These are phyloP conservation scores for Selenia dentaria DNA, from an alignment of 2,888 invertebrate species.

Conservation along the genomic window DNA sequence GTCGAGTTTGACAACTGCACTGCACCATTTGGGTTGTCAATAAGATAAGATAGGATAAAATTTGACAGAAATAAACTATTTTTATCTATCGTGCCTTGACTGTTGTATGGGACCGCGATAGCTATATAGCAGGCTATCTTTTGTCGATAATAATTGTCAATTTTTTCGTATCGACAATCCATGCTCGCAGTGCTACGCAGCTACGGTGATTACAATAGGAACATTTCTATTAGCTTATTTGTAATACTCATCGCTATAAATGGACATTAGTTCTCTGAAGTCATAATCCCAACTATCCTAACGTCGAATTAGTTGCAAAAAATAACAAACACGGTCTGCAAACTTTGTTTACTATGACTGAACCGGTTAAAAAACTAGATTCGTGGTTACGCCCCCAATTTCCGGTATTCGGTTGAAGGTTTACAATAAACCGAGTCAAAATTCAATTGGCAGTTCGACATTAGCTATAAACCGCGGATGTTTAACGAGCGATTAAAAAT, in stretches of 20 bases:
- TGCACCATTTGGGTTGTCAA: too few species aligned
- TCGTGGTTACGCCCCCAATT: conserved; percentile 22
- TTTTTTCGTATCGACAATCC: too few species aligned
- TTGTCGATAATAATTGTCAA: too few species aligned
- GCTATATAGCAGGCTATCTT: too few species aligned
- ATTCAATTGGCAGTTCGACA: conserved; percentile 35
- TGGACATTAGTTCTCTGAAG: conserved; percentile 2
- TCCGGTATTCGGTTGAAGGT: conserved; percentile 27
- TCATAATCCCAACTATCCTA: conserved; percentile 10
- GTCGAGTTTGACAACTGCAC: too few species aligned
- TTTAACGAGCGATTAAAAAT: conserved; percentile 60
- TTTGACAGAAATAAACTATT: too few species aligned
- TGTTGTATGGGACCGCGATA: too few species aligned
- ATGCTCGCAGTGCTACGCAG: too few species aligned
- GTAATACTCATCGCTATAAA: background rate
- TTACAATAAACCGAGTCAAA: conserved; percentile 30
- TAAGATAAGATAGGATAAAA: too few species aligned
- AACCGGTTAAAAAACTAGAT: conserved; percentile 17
- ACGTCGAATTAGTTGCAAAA: conserved; percentile 22
- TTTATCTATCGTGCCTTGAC: too few species aligned
- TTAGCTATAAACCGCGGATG: conserved; percentile 41
- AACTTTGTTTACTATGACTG: conserved; percentile 25
- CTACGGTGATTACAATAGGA: too few species aligned
- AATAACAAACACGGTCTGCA: conserved; percentile 13
- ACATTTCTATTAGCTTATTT: too few species aligned